Evolutionary conservation across 2,888 invertebrate genomes (phyloP).

Genomic region (Agelastica alni): DNA sequence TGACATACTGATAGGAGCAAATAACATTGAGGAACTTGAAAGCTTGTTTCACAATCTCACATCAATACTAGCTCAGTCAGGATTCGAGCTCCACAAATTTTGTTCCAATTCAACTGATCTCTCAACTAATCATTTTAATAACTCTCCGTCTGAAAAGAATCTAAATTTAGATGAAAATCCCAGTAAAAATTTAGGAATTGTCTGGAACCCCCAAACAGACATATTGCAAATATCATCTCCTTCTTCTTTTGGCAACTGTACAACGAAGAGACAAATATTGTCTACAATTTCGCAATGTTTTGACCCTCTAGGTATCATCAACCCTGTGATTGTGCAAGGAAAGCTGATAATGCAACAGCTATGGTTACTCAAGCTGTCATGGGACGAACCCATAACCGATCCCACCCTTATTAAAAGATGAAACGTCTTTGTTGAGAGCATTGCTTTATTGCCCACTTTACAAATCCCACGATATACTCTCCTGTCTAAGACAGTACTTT

Average conservation of each 20-base stretch:
- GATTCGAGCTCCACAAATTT: background rate
- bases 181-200: too few relatives aligned
- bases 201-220: too few relatives aligned
- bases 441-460: background rate
- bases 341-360: too few relatives aligned
- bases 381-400: too few relatives aligned
- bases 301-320: background rate
- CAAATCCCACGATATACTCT: background rate
- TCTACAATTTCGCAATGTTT: too few relatives aligned
- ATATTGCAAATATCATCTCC: too few relatives aligned
- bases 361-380: too few relatives aligned
- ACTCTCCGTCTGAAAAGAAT: background rate
- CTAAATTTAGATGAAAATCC: background rate
- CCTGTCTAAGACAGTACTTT: background rate
- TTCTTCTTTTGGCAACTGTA: too few relatives aligned
- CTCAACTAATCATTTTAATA: background rate
- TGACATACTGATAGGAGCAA: too few relatives aligned
- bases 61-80: background rate
- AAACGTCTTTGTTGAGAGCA: background rate
- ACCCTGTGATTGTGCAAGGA: background rate
- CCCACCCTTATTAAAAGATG: background rate
- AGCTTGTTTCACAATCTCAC: background rate
- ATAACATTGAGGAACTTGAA: too few relatives aligned
- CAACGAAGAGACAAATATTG: too few relatives aligned
- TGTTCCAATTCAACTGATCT: background rate